Conservation (phyloP, 2,797 vertebrate species). For the Lepilemur ruficaudatus region DNA sequence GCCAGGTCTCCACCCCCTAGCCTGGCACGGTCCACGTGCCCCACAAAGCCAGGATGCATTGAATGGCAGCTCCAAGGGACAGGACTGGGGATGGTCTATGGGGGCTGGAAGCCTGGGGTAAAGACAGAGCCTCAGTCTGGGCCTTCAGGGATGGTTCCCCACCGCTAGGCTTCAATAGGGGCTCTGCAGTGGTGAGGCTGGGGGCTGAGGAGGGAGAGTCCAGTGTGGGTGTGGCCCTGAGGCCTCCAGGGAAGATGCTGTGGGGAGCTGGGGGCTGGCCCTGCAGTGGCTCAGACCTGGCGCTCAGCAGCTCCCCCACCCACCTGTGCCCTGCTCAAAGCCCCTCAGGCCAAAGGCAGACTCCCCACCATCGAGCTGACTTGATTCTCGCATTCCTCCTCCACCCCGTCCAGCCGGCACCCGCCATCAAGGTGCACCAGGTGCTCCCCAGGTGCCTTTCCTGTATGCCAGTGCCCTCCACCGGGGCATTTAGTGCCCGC, state of each 20-base stretch:
- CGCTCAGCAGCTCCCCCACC: rapidly evolving
- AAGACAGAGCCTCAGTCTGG: background rate
- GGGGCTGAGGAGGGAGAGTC: too few relatives aligned
- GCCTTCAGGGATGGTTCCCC: too few relatives aligned
- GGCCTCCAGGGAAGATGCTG: background rate
- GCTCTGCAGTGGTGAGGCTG: too few relatives aligned
- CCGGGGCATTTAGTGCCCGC: rapidly evolving
- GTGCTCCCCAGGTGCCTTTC: too few relatives aligned
- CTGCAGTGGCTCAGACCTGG: rapidly evolving
- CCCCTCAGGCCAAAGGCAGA: background rate
- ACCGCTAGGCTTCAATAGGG: background rate
- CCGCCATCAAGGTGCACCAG: rapidly evolving
- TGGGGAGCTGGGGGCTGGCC: background rate
- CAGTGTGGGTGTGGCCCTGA: background rate
- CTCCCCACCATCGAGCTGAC: rapidly evolving
- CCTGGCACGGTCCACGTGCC: background rate
- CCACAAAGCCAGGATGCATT: background rate
- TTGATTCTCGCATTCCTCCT: too few relatives aligned
- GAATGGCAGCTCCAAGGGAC: background rate
- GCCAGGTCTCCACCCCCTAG: background rate
- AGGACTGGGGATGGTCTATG: background rate
- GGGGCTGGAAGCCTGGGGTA: background rate
- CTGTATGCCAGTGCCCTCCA: background rate
- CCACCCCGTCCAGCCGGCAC: background rate
- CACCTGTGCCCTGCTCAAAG: rapidly evolving